Evolutionary conservation across 2,797 vertebrate species (phyloP), one percentile per base, ranked within the genome.

Genomic region (Sebastes trivittatus): DNA sequence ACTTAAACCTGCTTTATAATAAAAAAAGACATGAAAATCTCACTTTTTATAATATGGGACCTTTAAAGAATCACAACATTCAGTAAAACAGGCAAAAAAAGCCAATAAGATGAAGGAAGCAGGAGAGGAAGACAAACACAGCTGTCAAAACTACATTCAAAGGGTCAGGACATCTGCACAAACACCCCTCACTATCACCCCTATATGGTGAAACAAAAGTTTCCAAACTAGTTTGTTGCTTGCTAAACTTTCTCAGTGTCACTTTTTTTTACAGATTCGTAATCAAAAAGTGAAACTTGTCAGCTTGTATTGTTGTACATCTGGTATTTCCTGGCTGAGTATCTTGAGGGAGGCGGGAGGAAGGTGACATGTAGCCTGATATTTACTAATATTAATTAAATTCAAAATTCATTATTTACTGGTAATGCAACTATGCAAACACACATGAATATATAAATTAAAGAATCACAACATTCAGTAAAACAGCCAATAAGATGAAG

Each of bases 111-210:
- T n/a, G 4, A 38, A 23, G 13, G 59, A 66, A 18, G 63, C 18
- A 58, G 34, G 14, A 77, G 14, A 66, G 52, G 49, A 72, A 63
- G 49, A 70, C 64, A 67, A 34, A 62, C 52, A 65, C 71, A 65
- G 67, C 70, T 78, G 77, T 34, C 5, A 60, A 46, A 38, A 61
- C 52, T 16, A 13, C 27, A 49, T 25, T 16, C 32, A 69, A 64
- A 52, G 23, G 56, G 10, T 11, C 16, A 64, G 27, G 11, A 72
- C 70, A 65, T 52, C 5, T 64, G 58, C 32, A 61, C 30, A n/a
- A 23, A 34, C 54, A 67, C 25, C 16, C 3, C 20, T 27, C 55
- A 55, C 23, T 58, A 20, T 30, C 34, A 49, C 1, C 13, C 3
- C 11, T 14, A 30, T 20, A 36, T 14, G 22, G 13, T 55, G 11